Conservation (phyloP, 2,888 invertebrate genomes). For the Ichneumon xanthorius region DNA sequence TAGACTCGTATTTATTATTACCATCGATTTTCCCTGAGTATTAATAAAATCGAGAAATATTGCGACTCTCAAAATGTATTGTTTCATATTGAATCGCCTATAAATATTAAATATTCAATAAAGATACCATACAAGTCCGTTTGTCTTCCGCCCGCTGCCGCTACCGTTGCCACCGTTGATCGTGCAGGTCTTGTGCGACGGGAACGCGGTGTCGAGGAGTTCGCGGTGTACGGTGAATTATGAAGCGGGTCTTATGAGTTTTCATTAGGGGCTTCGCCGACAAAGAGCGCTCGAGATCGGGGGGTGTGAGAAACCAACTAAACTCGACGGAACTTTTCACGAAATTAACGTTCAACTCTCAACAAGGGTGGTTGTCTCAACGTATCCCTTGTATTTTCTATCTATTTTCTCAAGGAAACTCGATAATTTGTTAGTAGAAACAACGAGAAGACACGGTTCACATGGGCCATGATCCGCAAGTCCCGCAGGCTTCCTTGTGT, state of each 20-base stretch:
- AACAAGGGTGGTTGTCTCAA: slow-evolving; percentile 14
- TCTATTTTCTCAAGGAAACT: slow-evolving; percentile 43
- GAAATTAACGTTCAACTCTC: slow-evolving; percentile 51
- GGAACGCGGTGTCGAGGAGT: not conserved
- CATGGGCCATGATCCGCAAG: slow-evolving; percentile 9
- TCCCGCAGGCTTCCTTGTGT: not conserved
- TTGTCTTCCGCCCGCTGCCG: not conserved
- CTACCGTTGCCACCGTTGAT: not conserved
- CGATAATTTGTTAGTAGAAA: slow-evolving; percentile 59
- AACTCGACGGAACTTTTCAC: slow-evolving; percentile 40
- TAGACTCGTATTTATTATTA: not conserved
- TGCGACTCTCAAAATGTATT: not conserved
- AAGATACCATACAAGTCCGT: not conserved
- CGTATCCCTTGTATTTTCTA: slow-evolving; percentile 47
- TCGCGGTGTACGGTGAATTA: slow-evolving; percentile 69
- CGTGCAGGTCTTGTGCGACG: slow-evolving; percentile 2
- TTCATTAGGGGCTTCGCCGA: slow-evolving; percentile 70
- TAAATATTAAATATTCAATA: not conserved
- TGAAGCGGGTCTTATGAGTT: slow-evolving; percentile 68
- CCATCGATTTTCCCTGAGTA: not conserved
- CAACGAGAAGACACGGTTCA: slow-evolving; percentile 39
- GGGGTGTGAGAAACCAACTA: slow-evolving; percentile 42
- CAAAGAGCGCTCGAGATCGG: slow-evolving; percentile 59
- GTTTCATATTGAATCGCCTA: not conserved
- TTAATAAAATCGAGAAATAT: not conserved